These are phyloP conservation scores for Ctenodactylus gundi DNA, from an alignment of 2,113 vertebrate species.

Conservation along the genomic window DNA sequence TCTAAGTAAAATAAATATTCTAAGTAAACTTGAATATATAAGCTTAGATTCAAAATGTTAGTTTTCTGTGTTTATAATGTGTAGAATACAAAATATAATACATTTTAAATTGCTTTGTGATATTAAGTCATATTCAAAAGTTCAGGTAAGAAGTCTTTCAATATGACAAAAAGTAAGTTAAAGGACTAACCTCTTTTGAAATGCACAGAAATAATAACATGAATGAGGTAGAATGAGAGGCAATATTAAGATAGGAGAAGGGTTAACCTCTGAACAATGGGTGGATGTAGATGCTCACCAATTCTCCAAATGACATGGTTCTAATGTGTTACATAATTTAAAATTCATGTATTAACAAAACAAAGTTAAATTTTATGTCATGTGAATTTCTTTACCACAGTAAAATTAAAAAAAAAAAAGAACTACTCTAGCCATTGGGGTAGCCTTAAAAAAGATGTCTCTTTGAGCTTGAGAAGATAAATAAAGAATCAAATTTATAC, in stretches of 20 bases:
- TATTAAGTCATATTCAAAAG: neutral
- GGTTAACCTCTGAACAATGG: no score
- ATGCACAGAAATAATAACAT: no score
- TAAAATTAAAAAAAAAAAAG: conserved; percentile 24
- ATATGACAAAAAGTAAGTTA: conserved; percentile 12
- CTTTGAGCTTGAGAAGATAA: neutral
- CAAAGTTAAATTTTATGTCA: no score
- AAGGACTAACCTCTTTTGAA: no score
- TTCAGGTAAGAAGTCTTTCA: neutral
- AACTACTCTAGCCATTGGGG: neutral
- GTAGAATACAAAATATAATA: neutral
- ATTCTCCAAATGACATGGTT: no score
- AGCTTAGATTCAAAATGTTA: conserved; percentile 30
- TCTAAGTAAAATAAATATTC: conserved; percentile 42
- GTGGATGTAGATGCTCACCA: no score
- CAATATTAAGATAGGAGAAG: no score
- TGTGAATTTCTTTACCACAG: no score
- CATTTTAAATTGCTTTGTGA: neutral
- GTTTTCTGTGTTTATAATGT: neutral
- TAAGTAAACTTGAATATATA: conserved; percentile 53
- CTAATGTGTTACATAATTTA: no score
- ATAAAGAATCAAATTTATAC: neutral
- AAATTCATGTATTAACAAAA: no score
- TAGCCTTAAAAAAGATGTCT: neutral
- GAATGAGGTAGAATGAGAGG: no score